Percentiles rank a stretch among this genome's conserved stretches.
Conservation (phyloP, 2,113 vertebrate genomes). For the Mobula birostris region DNA sequence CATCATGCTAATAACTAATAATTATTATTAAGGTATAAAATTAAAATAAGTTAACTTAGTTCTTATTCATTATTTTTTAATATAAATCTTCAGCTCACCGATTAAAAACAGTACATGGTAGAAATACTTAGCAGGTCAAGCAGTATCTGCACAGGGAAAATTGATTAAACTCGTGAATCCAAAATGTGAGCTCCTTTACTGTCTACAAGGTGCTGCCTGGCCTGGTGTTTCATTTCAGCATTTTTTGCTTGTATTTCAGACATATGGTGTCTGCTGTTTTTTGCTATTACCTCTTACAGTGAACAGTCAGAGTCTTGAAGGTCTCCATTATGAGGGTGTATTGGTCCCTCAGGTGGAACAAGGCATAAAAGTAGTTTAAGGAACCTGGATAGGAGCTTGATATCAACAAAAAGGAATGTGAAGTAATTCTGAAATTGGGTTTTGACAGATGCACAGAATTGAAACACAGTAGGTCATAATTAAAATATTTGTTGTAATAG, state of each 20-base stretch:
- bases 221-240: too few species aligned
- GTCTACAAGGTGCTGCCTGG: too few species aligned
- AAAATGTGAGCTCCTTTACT: too few species aligned
- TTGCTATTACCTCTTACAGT: not conserved
- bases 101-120: too few species aligned
- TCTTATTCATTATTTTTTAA: not conserved
- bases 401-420: not conserved
- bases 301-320: not conserved
- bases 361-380: not conserved
- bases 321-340: not conserved
- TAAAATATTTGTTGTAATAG: not conserved
- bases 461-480: not conserved
- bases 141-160: too few species aligned
- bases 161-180: too few species aligned
- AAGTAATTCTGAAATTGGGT: not conserved
- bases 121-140: too few species aligned
- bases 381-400: not conserved
- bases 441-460: not conserved
- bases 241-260: too few species aligned
- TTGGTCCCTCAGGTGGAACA: not conserved
- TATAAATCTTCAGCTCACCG: not conserved
- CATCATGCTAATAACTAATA: not conserved
- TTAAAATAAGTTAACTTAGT: not conserved
- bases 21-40: not conserved
- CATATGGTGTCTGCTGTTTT: too few species aligned